A percentile compares a stretch with the other conserved stretches of the same genome.
phyloP scores from a whole-genome alignment of 2,113 vertebrate species.

The Mugil cephalus region DNA sequence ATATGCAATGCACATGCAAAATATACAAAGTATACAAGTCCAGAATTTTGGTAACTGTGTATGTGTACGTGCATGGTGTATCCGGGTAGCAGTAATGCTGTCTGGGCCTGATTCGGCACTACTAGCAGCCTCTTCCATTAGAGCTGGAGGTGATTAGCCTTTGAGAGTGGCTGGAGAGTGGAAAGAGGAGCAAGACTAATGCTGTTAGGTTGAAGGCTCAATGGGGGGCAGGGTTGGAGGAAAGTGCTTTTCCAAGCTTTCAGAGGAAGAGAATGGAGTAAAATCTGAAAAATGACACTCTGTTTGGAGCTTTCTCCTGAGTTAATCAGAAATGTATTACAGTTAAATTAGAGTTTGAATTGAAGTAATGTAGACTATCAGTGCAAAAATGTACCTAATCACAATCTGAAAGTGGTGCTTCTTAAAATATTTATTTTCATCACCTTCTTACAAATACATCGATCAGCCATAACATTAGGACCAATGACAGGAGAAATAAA shows the following conservation, averaged over 20 bases:
- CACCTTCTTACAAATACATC: too few species aligned
- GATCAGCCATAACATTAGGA: too few species aligned
- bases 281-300: not conserved
- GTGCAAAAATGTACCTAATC: too few species aligned
- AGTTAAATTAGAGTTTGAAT: not conserved
- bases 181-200: conserved; percentile 62
- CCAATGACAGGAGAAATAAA: too few species aligned
- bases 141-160: conserved; percentile 65
- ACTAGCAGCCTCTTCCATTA: conserved; percentile 67
- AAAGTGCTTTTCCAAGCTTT: conserved; percentile 37
- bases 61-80: not conserved
- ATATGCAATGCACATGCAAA: conserved; percentile 13
- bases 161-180: conserved; percentile 50
- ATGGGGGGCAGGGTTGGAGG: conserved; percentile 1
- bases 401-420: too few species aligned
- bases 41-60: not conserved
- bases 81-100: conserved; percentile 56
- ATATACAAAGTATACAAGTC: not conserved
- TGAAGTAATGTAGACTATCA: too few species aligned
- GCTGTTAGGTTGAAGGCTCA: conserved; percentile 47
- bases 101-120: conserved; percentile 58
- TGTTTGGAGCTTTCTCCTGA: not conserved
- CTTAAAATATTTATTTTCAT: too few species aligned
- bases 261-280: conserved; percentile 11
- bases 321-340: conserved; percentile 1